Evolutionary conservation across 2,113 vertebrate species (phyloP), one percentile per base, ranked within the genome.

Genomic region (Psephotus haematonotus): DNA sequence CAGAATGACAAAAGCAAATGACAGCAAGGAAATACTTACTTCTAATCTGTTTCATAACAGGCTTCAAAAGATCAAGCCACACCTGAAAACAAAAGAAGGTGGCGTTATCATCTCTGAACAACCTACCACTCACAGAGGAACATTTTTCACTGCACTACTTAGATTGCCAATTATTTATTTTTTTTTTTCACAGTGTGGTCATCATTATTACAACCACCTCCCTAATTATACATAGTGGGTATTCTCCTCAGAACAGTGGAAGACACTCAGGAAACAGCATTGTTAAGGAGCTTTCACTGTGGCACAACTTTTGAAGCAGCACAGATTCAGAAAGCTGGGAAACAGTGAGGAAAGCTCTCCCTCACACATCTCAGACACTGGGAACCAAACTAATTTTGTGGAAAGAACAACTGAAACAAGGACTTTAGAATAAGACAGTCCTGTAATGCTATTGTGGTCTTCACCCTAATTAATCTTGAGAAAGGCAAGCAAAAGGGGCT

Each of bases 31-130:
- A 74, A 65, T 93, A 99, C 99, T 99, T 98, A 99, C 99, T 98
- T 98, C 98, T 98, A 85, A 99, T 99, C 97, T 99, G 99, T 92
- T 99, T 99, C 92, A 98, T 98, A 93, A 99, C 99, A 72, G 99
- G 99, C 95, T 99, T 99, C 97, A 99, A 97, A 86, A 99, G 99
- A 97, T 99, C 99, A 53, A 99, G 98, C 99, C 99, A 99, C 79
- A 99, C 99, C 99, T 99, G 96, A 63, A 96, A 96, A 72, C 41
- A 96, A 44, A 92, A 91, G n/a, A 96, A 13, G 53, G 74, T 93
- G 71, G 57, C 33, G 67, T 70, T 91, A 93, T 8, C 11, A 78
- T 23, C 55, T 91, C 88, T 83, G 70, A 96, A 86, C 33, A 83
- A 82, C 72, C 62, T 15, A 37, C 7, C 3, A 0, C 9, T 81